A percentile compares a stretch with the other conserved stretches of the same genome.
Conservation (phyloP, 2,113 vertebrate genomes). For the Motacilla tschutschensis region DNA sequence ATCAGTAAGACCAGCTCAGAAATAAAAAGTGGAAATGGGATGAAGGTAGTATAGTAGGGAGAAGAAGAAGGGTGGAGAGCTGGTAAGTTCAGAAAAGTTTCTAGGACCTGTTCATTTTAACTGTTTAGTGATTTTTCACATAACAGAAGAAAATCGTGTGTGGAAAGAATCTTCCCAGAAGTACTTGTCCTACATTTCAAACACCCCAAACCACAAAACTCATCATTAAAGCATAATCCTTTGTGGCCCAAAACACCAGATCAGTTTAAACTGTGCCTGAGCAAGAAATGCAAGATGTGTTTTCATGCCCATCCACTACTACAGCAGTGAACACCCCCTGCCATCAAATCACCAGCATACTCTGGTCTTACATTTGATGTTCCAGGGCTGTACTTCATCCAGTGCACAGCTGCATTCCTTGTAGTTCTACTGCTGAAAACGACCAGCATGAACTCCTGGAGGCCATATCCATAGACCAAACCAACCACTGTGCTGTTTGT, state of each 20-base stretch:
- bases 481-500: not conserved
- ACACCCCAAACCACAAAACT: conserved; percentile 43
- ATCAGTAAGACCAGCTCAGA: not conserved
- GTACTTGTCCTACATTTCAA: conserved; percentile 47
- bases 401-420: not conserved
- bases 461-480: not conserved
- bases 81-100: not conserved
- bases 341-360: not conserved
- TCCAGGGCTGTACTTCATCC: not conserved
- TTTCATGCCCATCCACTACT: not conserved
- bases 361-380: not conserved
- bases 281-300: not conserved
- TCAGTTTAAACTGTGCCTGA: not conserved
- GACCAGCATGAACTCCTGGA: not conserved
- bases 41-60: not conserved
- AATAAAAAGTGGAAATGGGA: not conserved
- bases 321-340: not conserved
- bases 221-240: conserved; percentile 14
- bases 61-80: not conserved
- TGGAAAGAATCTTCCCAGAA: conserved; percentile 40
- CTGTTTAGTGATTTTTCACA: not conserved
- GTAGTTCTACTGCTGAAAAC: not conserved
- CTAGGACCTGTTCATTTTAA: not conserved
- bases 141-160: conserved; percentile 1
- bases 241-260: not conserved